A percentile compares a stretch with the other conserved stretches of the same genome.
Conservation (phyloP, 35 echinoderm and acorn worm genomes). For the Lytechinus variegatus region DNA sequence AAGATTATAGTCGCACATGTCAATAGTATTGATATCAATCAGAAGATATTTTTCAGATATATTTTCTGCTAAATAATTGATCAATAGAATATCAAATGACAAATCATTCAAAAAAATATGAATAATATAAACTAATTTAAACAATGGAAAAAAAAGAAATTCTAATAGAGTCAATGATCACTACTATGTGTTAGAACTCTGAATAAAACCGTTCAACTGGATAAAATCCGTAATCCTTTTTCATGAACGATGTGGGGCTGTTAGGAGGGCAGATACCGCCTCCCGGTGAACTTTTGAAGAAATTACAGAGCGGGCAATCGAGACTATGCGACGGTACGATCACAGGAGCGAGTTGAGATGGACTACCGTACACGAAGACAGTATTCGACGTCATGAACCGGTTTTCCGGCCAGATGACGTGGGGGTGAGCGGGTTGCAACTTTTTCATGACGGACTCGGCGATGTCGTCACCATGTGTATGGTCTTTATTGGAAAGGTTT, state of each 20-base stretch:
- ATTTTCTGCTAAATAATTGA: too few relatives aligned
- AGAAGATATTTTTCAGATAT: too few relatives aligned
- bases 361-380: conserved; percentile 80
- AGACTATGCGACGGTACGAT: conserved; percentile 83
- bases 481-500: neutral
- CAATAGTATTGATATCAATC: too few relatives aligned
- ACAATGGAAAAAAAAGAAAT: neutral
- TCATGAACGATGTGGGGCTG: conserved; percentile 71
- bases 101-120: neutral
- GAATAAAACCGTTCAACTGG: conserved; percentile 69
- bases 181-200: neutral
- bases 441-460: conserved; percentile 60
- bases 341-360: conserved; percentile 71
- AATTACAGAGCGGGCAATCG: conserved; percentile 81
- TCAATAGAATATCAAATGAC: too few relatives aligned
- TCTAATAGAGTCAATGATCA: neutral
- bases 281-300: conserved; percentile 54
- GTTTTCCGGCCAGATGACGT: conserved; percentile 88
- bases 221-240: conserved; percentile 87
- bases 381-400: conserved; percentile 67
- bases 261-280: conserved; percentile 82
- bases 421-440: conserved; percentile 72
- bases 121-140: neutral
- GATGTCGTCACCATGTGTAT: conserved; percentile 36
- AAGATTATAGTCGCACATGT: too few relatives aligned